These are phyloP conservation scores for Manacus vitellinus DNA, from an alignment of 2,113 vertebrate species.

Conservation along the genomic window DNA sequence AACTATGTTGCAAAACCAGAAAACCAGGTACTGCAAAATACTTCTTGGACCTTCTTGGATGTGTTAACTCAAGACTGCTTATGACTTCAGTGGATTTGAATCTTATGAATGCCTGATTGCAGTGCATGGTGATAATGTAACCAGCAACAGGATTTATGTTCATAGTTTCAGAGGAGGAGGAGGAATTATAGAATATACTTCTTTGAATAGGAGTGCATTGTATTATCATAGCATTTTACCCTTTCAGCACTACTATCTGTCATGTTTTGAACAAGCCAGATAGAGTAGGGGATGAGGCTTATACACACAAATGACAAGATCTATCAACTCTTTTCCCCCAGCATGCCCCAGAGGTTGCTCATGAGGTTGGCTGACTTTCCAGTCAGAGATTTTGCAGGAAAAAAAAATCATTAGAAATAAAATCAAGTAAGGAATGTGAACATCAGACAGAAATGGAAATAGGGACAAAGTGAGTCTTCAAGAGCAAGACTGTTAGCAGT, in stretches of 20 bases:
- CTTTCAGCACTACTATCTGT: not conserved
- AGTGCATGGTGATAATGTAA: not conserved
- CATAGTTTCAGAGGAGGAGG: not conserved
- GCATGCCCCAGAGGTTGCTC: not conserved
- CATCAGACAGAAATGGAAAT: not conserved
- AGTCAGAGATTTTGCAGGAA: not conserved
- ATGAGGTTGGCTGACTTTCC: not conserved
- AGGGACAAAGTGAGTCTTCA: not conserved
- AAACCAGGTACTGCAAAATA: constrained; percentile 35
- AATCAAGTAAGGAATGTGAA: not conserved
- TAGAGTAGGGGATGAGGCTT: not conserved
- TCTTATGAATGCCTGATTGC: constrained; percentile 36
- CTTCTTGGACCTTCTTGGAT: constrained; percentile 6
- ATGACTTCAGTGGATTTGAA: constrained; percentile 47
- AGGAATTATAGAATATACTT: not conserved
- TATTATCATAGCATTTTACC: not conserved
- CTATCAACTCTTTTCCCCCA: not conserved
- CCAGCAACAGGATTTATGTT: constrained; percentile 27
- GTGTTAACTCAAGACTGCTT: not conserved
- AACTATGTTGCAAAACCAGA: constrained; percentile 57
- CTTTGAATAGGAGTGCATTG: not conserved
- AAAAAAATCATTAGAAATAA: not conserved
- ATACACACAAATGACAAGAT: not conserved
- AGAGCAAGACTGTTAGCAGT: not conserved
- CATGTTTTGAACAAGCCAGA: not conserved